Conservation (phyloP, 2,888 invertebrate genomes). For the Siphlonurus alternatus region DNA sequence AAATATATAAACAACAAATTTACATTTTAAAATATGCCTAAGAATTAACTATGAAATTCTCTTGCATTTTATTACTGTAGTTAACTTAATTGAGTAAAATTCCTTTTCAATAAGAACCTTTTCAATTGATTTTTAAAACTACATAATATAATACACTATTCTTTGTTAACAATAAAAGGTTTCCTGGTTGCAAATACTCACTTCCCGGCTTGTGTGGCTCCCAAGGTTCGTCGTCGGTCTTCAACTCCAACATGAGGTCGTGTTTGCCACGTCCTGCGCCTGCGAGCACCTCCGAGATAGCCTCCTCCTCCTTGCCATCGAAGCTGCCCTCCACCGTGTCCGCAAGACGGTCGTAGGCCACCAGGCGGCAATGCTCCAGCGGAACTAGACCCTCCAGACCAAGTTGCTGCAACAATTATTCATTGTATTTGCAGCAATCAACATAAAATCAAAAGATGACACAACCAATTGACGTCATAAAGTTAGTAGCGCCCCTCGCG, state of each 20-base stretch:
- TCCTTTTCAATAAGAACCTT: background rate
- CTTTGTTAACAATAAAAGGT: no score
- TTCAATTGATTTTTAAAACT: background rate
- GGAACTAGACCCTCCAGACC: constrained; percentile 39
- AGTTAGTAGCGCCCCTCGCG: no score
- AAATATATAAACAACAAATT: no score
- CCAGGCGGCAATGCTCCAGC: constrained; percentile 50
- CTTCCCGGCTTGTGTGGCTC: constrained; percentile 45
- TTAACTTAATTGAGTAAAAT: no score
- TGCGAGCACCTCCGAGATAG: constrained; percentile 29
- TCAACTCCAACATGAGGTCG: constrained; percentile 49
- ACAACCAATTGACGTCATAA: no score
- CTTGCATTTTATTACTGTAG: no score
- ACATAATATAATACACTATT: no score
- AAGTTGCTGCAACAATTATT: constrained; percentile 27
- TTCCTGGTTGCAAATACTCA: no score
- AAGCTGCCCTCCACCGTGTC: constrained; percentile 50
- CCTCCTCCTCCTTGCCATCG: constrained; percentile 37
- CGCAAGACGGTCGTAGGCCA: constrained; percentile 44
- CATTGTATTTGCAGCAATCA: constrained; percentile 1
- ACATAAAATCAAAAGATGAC: background rate
- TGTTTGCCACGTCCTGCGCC: constrained; percentile 30
- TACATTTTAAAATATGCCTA: no score
- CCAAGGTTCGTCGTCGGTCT: constrained; percentile 39
- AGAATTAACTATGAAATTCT: no score